Percentiles rank a stretch among this genome's conserved stretches.
Evolutionary conservation across 1,140 invertebrate species (phyloP).

Genomic region (Drosophila varians): DNA sequence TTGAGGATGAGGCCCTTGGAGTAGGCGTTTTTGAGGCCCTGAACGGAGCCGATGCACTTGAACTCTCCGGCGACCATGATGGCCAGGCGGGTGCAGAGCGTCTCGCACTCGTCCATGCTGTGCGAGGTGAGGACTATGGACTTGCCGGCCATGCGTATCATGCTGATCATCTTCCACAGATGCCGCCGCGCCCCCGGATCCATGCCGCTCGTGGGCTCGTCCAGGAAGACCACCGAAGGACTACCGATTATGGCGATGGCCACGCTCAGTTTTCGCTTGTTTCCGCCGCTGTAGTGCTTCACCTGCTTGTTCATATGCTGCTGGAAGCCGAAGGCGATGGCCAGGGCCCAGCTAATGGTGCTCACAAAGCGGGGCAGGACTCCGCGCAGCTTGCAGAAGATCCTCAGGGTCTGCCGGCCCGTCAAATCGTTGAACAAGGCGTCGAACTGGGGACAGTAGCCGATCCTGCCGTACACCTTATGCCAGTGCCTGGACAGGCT

Average conservation of each 20-base stretch:
- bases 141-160: conserved; percentile 87
- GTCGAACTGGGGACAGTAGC: conserved; percentile 94
- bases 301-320: conserved; percentile 84
- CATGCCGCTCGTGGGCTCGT: conserved; percentile 93
- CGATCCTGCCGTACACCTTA: conserved; percentile 86
- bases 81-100: conserved; percentile 91
- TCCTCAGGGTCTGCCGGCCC: conserved; percentile 89
- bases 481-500: conserved; percentile 83
- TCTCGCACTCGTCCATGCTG: conserved; percentile 95
- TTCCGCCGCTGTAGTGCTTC: conserved; percentile 93
- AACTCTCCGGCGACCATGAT: conserved; percentile 95
- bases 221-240: conserved; percentile 93
- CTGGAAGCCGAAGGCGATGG: conserved; percentile 83
- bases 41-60: conserved; percentile 88
- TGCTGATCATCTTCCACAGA: conserved; percentile 89
- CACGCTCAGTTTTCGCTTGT: conserved; percentile 96
- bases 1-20: conserved; percentile 87
- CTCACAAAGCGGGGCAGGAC: conserved; percentile 84
- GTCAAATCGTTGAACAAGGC: conserved; percentile 92
- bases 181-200: conserved; percentile 92
- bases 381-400: conserved; percentile 91
- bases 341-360: conserved; percentile 66
- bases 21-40: conserved; percentile 88
- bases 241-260: conserved; percentile 95
- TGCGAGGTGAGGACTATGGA: conserved; percentile 91